Evolutionary conservation across 2,797 vertebrate genomes (phyloP).

Genomic region (Danio tinwini): DNA sequence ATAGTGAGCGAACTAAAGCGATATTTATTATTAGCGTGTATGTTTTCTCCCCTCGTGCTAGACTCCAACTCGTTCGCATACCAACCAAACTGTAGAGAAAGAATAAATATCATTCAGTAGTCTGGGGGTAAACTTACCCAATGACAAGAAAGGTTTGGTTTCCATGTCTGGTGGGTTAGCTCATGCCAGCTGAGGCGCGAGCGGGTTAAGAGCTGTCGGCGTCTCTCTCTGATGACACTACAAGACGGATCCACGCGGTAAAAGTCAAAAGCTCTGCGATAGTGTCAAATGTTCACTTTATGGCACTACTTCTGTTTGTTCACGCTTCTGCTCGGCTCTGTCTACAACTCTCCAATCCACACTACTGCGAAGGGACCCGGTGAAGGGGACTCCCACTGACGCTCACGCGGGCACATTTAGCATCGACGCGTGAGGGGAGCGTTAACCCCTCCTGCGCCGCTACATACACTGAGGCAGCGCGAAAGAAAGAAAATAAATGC

Average conservation of each 20-base stretch:
- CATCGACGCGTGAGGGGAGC: conserved; percentile 62
- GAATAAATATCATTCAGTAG: conserved; percentile 35
- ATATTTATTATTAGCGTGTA: background rate
- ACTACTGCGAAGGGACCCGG: conserved; percentile 80
- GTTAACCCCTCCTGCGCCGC: conserved; percentile 49
- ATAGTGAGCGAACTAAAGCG: conserved; percentile 1
- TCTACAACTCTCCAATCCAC: conserved; percentile 65
- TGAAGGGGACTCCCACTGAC: conserved; percentile 78
- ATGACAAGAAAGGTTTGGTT: conserved; percentile 95
- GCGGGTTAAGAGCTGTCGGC: conserved; percentile 65
- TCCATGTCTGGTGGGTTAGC: conserved; percentile 89
- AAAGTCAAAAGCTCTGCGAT: conserved; percentile 67
- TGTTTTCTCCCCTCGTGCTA: background rate
- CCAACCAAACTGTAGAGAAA: background rate
- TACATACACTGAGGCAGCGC: background rate
- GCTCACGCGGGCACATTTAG: conserved; percentile 61
- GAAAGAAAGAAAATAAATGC: background rate
- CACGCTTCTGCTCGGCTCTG: conserved; percentile 66
- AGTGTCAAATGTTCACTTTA: conserved; percentile 71
- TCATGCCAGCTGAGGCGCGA: conserved; percentile 84
- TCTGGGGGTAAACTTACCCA: conserved; percentile 84
- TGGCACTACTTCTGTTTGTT: conserved; percentile 73
- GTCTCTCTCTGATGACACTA: conserved; percentile 48
- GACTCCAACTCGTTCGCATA: background rate
- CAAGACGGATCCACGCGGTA: conserved; percentile 62